Evolutionary conservation across 1,140 invertebrate species (phyloP).

Genomic region (Calephelis nemesis): DNA sequence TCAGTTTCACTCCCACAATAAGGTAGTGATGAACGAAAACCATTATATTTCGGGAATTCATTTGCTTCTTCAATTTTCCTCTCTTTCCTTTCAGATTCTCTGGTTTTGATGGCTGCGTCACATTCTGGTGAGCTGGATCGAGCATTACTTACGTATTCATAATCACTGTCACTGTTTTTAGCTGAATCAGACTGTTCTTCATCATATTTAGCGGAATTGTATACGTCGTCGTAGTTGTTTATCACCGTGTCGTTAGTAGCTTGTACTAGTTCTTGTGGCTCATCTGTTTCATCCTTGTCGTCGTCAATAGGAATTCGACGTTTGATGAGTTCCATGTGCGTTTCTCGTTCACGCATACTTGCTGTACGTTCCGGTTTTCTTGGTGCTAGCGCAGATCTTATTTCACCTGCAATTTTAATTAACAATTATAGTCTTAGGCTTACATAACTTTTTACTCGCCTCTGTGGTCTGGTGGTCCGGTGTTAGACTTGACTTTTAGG

Average conservation of each 20-base stretch:
- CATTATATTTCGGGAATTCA: conserved; percentile 69
- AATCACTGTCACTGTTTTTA: conserved; percentile 81
- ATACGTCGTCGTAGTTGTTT: conserved; percentile 76
- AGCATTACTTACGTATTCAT: conserved; percentile 81
- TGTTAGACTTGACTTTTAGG: too few relatives aligned
- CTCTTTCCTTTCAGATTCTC: conserved; percentile 56
- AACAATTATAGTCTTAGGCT: neutral
- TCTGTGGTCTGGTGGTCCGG: too few relatives aligned
- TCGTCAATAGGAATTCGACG: conserved; percentile 73
- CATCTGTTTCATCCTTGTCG: conserved; percentile 68
- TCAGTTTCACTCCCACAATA: conserved; percentile 91
- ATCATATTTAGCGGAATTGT: conserved; percentile 71
- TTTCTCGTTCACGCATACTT: conserved; percentile 88
- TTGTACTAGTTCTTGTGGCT: conserved; percentile 63
- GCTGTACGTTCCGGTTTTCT: conserved; percentile 90
- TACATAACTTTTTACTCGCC: too few relatives aligned
- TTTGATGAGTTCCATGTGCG: conserved; percentile 81
- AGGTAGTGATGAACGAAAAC: conserved; percentile 81
- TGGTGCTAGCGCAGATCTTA: conserved; percentile 86
- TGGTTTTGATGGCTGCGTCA: conserved; percentile 75
- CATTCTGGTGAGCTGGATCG: conserved; percentile 83
- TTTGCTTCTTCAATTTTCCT: conserved; percentile 44
- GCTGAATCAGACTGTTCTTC: conserved; percentile 69
- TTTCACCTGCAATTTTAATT: conserved; percentile 81
- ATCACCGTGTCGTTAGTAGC: conserved; percentile 68